Evolutionary conservation across 2,888 invertebrate species (phyloP), one percentile per base, ranked within the genome.

Genomic region (Malthinus flaveolus): DNA sequence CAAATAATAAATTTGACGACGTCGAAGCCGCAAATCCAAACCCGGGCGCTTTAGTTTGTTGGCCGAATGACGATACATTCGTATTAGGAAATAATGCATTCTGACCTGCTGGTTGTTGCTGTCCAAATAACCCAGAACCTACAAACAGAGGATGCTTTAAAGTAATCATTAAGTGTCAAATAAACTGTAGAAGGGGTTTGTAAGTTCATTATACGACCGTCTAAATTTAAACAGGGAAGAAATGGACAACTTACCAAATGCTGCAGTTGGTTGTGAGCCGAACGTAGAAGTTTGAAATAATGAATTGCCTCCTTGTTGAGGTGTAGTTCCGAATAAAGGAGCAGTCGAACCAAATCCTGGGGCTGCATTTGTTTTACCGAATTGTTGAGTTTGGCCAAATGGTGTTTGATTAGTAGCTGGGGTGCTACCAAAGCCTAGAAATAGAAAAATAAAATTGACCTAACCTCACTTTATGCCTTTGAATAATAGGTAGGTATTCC

Each of bases 201-300:
- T 11, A 39, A 7, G 10, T 10, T 7, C 8, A 39, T 7, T 10
- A 39, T 10, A 39, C 9, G 7, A 8, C 10, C 7, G 7, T 7
- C 39, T 39, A 9, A 39, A 9, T 9, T 9, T 8, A 7, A 9
- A 6, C 44, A 44, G 8, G 15, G 15, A 12, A 44, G n/a, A n/a
- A n/a, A n/a, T n/a, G n/a, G n/a, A n/a, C n/a, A 49, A 57, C 57
- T 66, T 68, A 74, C 75, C 76, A 63, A 75, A 77, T 33, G 70
- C 70, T 36, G 69, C 82, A 64, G 49, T 61, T 44, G 42, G 32
- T 8, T 85, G 80, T 56, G 82, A 76, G 9, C 90, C 90, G 77
- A 91, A 90, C 1, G 86, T 82, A 0, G 84, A 79, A 1, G 85
- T 79, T 4, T 89, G 88, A 77, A 89, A 89, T 1, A 89, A 77